Evolutionary conservation across 2,113 vertebrate genomes (phyloP).

Genomic region (Myrmecobius fasciatus): DNA sequence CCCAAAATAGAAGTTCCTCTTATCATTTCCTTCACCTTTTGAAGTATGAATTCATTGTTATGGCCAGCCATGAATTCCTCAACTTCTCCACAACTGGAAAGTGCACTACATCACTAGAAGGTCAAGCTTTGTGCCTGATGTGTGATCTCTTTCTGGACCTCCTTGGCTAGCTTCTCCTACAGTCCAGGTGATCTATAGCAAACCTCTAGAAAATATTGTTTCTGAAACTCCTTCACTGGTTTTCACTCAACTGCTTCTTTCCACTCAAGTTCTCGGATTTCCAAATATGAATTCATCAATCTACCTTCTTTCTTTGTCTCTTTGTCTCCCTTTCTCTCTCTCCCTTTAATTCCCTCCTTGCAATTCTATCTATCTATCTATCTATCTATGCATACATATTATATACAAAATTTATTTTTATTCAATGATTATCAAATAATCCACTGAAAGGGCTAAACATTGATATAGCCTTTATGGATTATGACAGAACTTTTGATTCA

Average conservation of each 20-base stretch:
- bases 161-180: background rate
- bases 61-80: background rate
- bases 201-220: background rate
- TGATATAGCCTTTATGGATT: too few relatives aligned
- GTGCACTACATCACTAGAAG: background rate
- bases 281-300: background rate
- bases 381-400: background rate
- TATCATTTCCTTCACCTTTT: background rate
- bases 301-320: background rate
- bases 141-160: background rate
- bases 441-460: too few relatives aligned
- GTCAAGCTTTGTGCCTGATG: background rate
- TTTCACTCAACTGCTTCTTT: background rate
- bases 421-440: too few relatives aligned
- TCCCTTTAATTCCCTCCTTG: too few relatives aligned
- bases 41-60: background rate
- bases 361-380: background rate
- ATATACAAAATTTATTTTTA: background rate
- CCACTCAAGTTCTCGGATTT: background rate
- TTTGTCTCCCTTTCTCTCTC: background rate
- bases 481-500: too few relatives aligned
- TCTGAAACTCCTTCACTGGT: background rate
- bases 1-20: background rate
- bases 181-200: background rate
- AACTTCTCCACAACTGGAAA: background rate